Conservation (phyloP, 2,888 invertebrate genomes). For the Ornithoptera alexandrae region DNA sequence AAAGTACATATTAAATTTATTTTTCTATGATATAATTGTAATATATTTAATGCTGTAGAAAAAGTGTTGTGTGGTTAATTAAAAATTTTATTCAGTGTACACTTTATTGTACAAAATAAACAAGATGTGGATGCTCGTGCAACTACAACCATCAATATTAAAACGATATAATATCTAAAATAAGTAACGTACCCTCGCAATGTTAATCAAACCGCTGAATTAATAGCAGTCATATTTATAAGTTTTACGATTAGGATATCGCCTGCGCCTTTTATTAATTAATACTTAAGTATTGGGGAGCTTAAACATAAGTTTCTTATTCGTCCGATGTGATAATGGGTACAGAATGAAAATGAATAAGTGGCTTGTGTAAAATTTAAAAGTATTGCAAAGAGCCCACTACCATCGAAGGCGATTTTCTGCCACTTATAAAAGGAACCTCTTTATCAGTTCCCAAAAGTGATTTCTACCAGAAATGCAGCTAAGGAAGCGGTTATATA, state of each 20-base stretch:
- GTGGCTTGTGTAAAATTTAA: not conserved
- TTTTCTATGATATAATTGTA: too few relatives aligned
- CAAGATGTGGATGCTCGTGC: not conserved
- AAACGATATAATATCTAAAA: slow-evolving; percentile 24
- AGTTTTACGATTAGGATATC: slow-evolving; percentile 19
- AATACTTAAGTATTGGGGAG: slow-evolving; percentile 28
- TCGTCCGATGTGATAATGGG: too few relatives aligned
- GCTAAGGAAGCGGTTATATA: too few relatives aligned
- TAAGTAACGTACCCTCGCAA: slow-evolving; percentile 11
- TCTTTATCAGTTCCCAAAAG: too few relatives aligned
- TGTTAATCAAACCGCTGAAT: slow-evolving; percentile 21
- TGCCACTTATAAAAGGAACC: too few relatives aligned
- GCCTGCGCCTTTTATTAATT: slow-evolving; percentile 33
- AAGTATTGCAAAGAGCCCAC: too few relatives aligned
- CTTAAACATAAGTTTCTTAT: not conserved
- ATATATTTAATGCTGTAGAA: too few relatives aligned
- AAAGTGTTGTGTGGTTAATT: too few relatives aligned
- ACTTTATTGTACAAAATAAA: slow-evolving; percentile 4
- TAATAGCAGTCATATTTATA: slow-evolving; percentile 21
- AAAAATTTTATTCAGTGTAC: not conserved
- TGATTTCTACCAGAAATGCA: too few relatives aligned
- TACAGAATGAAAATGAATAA: not conserved
- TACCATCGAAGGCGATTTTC: too few relatives aligned
- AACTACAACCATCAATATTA: slow-evolving; percentile 14
- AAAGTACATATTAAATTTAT: too few relatives aligned